phyloP scores from a whole-genome alignment of 2,797 vertebrate species.

The Myotis pilosus region DNA sequence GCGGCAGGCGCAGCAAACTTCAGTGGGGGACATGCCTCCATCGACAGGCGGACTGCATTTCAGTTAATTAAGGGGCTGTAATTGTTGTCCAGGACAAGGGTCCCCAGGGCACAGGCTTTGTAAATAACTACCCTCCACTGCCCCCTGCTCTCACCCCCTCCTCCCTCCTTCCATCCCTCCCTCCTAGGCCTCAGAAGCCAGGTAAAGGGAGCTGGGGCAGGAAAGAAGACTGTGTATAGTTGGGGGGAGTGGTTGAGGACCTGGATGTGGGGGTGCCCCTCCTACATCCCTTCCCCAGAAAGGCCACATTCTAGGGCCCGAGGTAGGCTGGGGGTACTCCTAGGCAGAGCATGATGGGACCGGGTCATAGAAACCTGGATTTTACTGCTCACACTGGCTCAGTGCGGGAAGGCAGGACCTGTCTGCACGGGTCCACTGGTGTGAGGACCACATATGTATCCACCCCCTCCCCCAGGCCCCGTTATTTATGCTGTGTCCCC shows the following conservation, averaged over 20 bases:
- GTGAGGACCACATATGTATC: accelerated
- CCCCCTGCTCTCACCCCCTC: constrained; percentile 71
- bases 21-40: constrained; percentile 84
- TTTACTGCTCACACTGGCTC: neutral
- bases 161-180: constrained; percentile 31
- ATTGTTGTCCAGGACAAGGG: constrained; percentile 88
- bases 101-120: constrained; percentile 85
- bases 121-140: constrained; percentile 82
- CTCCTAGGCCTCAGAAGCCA: constrained; percentile 42
- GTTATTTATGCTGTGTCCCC: neutral
- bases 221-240: neutral
- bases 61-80: constrained; percentile 88
- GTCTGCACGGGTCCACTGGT: accelerated
- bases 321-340: neutral
- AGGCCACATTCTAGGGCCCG: neutral
- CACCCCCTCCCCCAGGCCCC: neutral
- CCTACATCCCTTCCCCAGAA: neutral
- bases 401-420: neutral
- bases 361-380: neutral
- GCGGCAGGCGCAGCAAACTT: constrained; percentile 81
- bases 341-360: neutral
- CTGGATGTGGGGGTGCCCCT: no score
- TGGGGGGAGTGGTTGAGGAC: neutral
- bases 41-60: constrained; percentile 84
- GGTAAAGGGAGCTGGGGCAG: constrained; percentile 5